These are phyloP conservation scores for Orycteropus afer DNA, from an alignment of 2,113 vertebrate genomes.

Conservation along the genomic window DNA sequence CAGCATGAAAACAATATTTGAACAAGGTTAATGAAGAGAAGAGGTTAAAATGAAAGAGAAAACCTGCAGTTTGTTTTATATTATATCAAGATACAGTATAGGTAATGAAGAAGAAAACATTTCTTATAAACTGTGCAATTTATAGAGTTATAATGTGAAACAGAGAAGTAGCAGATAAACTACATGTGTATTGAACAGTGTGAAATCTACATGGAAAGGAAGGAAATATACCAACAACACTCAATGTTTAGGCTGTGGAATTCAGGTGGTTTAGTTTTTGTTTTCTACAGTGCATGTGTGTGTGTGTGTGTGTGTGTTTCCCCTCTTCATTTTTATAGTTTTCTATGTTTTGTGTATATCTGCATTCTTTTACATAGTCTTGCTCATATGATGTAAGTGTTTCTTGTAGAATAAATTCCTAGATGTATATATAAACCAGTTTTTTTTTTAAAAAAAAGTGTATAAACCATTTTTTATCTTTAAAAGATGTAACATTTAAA, in stretches of 20 bases:
- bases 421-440: not conserved
- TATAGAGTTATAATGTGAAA: not conserved
- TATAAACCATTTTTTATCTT: not conserved
- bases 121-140: not conserved
- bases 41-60: not conserved
- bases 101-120: not conserved
- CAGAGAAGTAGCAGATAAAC: not conserved
- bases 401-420: constrained; percentile 3
- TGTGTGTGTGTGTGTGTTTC: not conserved
- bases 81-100: not conserved
- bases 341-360: not conserved
- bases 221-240: not conserved
- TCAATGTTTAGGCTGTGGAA: not conserved
- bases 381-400: not conserved
- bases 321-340: not conserved
- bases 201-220: not conserved
- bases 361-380: not conserved
- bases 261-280: not conserved
- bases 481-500: not conserved
- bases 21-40: constrained; percentile 68
- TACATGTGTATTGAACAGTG: not conserved
- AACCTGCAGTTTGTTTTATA: not conserved
- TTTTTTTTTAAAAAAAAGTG: not conserved
- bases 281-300: too few species aligned
- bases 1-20: constrained; percentile 65